A percentile compares a stretch with the other conserved stretches of the same genome.
These are phyloP conservation scores for Benitochromis conjunctus DNA, from an alignment of 2,113 vertebrate species.

Conservation along the genomic window DNA sequence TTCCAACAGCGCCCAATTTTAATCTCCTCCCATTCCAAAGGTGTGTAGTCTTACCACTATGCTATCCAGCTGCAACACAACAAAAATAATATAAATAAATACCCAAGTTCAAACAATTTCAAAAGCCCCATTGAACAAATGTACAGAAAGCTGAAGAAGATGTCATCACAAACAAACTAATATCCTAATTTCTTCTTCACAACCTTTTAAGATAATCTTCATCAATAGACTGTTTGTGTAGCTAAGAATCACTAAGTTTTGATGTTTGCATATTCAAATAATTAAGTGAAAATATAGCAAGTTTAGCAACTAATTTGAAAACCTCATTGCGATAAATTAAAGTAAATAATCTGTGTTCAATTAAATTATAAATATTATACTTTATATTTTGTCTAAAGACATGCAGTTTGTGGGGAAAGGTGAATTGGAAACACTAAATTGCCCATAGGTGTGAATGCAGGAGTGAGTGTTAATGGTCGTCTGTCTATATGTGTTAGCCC, in stretches of 20 bases:
- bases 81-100: not conserved
- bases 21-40: not conserved
- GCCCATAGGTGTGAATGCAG: too few relatives aligned
- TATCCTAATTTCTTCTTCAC: not conserved
- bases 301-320: not conserved
- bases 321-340: not conserved
- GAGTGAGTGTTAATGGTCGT: too few relatives aligned
- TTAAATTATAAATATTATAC: too few relatives aligned
- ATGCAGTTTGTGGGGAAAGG: too few relatives aligned
- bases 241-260: not conserved
- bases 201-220: not conserved
- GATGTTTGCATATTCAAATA: not conserved
- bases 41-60: not conserved
- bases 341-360: not conserved
- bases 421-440: too few relatives aligned
- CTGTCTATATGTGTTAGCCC: too few relatives aligned
- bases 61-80: not conserved
- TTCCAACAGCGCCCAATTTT: not conserved
- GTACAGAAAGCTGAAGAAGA: not conserved
- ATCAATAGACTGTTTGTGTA: not conserved
- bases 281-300: not conserved
- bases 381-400: too few relatives aligned
- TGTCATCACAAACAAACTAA: not conserved
- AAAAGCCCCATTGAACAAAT: rapidly evolving
- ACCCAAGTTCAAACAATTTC: not conserved